These are phyloP conservation scores for Stichodactyla mertensii DNA, from an alignment of 64 coral and sea anemone genomes.

Conservation along the genomic window DNA sequence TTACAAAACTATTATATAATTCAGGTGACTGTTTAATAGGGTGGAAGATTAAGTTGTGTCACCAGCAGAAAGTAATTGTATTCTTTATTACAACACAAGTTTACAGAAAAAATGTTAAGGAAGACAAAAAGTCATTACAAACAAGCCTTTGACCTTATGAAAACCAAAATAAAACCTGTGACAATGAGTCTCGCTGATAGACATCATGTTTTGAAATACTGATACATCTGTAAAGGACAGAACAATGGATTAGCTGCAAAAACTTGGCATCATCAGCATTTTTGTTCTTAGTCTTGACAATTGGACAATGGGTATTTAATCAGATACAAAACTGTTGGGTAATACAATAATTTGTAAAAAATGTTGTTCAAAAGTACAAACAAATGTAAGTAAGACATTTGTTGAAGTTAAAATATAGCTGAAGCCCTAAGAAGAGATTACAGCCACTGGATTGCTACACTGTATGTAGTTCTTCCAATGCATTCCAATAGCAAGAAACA, in stretches of 20 bases:
- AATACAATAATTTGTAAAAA: not conserved
- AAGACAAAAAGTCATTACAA: not conserved
- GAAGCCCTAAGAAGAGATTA: not conserved
- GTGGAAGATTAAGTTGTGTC: too few species aligned
- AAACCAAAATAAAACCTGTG: not conserved
- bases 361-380: not conserved
- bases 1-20: too few species aligned
- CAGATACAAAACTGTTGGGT: not conserved
- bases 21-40: too few species aligned
- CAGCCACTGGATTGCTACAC: too few species aligned
- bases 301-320: not conserved
- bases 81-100: not conserved
- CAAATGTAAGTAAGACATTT: too few species aligned
- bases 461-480: too few species aligned
- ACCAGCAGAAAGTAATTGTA: not conserved
- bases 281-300: not conserved
- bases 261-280: not conserved
- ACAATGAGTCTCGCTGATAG: not conserved
- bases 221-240: not conserved
- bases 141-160: not conserved
- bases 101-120: not conserved
- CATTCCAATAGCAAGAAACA: too few species aligned
- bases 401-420: not conserved
- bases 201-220: not conserved
- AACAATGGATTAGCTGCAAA: not conserved